Percentiles rank a stretch among this genome's conserved stretches.
These are phyloP conservation scores for Diadophis punctatus DNA, from an alignment of 2,113 vertebrate species.

Conservation along the genomic window DNA sequence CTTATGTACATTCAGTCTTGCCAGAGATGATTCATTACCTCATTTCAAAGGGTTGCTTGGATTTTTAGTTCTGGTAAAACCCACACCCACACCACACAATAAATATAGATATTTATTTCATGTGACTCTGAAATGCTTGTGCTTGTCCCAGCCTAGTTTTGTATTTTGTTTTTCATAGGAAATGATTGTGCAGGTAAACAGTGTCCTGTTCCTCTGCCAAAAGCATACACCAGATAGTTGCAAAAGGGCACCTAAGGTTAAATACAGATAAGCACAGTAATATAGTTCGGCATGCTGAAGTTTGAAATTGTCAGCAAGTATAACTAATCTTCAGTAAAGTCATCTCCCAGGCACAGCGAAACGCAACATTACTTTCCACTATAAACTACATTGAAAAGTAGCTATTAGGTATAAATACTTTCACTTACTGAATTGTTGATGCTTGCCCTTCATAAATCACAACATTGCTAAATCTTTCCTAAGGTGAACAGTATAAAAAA, in stretches of 20 bases:
- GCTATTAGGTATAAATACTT: slow-evolving; percentile 60
- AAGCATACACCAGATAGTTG: background rate
- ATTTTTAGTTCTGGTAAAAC: background rate
- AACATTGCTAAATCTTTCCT: slow-evolving; percentile 60
- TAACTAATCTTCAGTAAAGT: slow-evolving; percentile 2
- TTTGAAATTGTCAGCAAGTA: slow-evolving; percentile 27
- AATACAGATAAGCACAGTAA: background rate
- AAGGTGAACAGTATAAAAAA: slow-evolving; percentile 58
- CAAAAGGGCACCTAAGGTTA: background rate
- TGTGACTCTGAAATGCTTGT: background rate
- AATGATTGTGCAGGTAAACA: background rate
- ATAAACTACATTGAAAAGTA: slow-evolving; percentile 58
- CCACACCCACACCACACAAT: too few relatives aligned
- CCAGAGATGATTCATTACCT: background rate
- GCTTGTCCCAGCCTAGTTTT: background rate
- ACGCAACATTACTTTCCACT: slow-evolving; percentile 62
- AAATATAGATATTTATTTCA: background rate
- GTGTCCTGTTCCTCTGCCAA: background rate
- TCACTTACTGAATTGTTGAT: slow-evolving; percentile 59
- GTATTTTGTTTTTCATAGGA: slow-evolving; percentile 4
- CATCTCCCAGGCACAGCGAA: slow-evolving; percentile 30
- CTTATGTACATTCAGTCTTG: background rate
- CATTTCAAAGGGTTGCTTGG: background rate
- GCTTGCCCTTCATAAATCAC: slow-evolving; percentile 70
- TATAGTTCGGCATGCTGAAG: background rate